Evolutionary conservation across 2,113 vertebrate genomes (phyloP), one percentile per base, ranked within the genome.

Genomic region (Gymnogyps californianus): DNA sequence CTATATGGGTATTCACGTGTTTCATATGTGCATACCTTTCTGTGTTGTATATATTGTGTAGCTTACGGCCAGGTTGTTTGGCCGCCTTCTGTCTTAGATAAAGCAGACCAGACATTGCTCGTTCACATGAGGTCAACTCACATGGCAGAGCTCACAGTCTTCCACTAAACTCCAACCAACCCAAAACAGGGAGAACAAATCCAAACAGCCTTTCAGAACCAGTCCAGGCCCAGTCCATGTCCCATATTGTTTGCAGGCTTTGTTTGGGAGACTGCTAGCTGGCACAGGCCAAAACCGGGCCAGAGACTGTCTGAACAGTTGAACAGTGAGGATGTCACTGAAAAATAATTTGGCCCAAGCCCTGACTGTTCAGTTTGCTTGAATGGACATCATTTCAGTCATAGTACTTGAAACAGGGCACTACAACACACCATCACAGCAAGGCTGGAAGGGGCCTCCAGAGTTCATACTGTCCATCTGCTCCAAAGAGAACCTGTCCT

Each of bases 291-390:
- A 74, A 74, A 90, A 61, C 24, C 19, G 62, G 21, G 40, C 17
- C 49, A 57, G 15, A 4, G 4, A 42, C 38, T 46, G 19, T 55
- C 9, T 28, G 31, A 42, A 78, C 10, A 47, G 28, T 7, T 75
- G 19, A 6, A 38, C 0, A 1, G 19, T n/a, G 9, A 78, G 29
- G 10, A 22, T 36, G 14, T 13, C 2, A 2, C 55, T 26, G 47
- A 40, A 76, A 76, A 88, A 38, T 8, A 31, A 15, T 42, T 62
- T 78, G 5, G 4, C 11, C 47, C 42, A 47, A 26, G 58, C 5
- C 29, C 46, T 57, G 21, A 11, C 16, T 59, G 17, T n/a, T 75
- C 51, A 25, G 10, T 51, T 77, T 87, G 17, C 29, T 58, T 42
- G 4, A 90, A 77, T 4, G 25, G 24, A 40, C 52, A 49, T 47